These are phyloP conservation scores for Mesocentrotus franciscanus DNA, from an alignment of 53 echinoderm and acorn worm species.

Conservation along the genomic window DNA sequence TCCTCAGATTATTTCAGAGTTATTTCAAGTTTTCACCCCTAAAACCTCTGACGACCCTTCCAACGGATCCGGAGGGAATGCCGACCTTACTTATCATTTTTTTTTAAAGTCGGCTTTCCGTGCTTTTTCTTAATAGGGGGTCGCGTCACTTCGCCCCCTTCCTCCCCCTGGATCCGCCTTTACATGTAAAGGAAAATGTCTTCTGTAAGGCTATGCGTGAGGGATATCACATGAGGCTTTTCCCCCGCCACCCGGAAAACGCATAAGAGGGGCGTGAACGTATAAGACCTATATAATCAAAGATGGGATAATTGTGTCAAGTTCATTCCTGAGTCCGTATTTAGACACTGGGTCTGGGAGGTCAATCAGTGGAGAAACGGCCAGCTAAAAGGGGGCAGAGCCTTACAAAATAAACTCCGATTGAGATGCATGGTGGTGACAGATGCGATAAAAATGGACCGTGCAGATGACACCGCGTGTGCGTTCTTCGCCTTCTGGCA, in stretches of 20 bases:
- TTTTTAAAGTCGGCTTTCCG: no score
- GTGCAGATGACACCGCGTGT: neutral
- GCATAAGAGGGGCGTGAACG: constrained; percentile 46
- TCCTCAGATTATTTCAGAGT: no score
- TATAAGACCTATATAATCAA: constrained; percentile 41
- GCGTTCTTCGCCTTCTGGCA: neutral
- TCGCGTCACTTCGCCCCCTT: no score
- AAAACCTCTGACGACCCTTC: no score
- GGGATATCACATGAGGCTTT: neutral
- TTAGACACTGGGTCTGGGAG: constrained; percentile 36
- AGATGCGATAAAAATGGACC: neutral
- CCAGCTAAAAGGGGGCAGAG: constrained; percentile 30
- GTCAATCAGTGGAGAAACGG: constrained; percentile 44
- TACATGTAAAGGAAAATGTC: neutral
- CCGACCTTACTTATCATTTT: no score
- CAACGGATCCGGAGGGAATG: no score
- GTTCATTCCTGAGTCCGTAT: constrained; percentile 41
- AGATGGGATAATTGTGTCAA: constrained; percentile 57
- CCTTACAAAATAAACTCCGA: constrained; percentile 52
- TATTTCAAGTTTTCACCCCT: no score
- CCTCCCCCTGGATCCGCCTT: no score
- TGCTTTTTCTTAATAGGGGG: no score
- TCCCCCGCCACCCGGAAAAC: constrained; percentile 32
- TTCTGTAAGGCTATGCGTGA: neutral
- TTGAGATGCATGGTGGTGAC: constrained; percentile 29